These are phyloP conservation scores for Dermochelys coriacea DNA, from an alignment of 2,797 vertebrate genomes.

Conservation along the genomic window DNA sequence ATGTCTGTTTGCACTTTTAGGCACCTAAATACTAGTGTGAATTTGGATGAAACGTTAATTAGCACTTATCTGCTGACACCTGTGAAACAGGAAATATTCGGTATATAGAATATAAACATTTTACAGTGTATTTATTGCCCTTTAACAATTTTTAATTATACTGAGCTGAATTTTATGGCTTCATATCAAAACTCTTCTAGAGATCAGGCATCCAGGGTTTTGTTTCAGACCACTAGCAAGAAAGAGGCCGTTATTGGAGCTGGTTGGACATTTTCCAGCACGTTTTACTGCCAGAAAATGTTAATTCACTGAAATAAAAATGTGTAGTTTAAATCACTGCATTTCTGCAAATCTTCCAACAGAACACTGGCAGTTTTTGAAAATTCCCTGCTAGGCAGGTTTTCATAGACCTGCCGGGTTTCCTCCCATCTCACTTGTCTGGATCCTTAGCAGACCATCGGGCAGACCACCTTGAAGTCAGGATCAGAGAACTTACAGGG, in stretches of 20 bases:
- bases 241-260: background rate
- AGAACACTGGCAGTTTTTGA: background rate
- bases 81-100: background rate
- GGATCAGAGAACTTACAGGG: background rate
- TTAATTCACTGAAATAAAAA: background rate
- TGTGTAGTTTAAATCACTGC: no score
- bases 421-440: background rate
- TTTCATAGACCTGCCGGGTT: background rate
- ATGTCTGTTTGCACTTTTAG: background rate
- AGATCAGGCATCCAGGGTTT: background rate
- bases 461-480: no score
- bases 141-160: background rate
- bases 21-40: background rate
- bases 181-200: background rate
- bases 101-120: background rate
- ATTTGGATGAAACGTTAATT: slow-evolving; percentile 17
- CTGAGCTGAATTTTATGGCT: background rate
- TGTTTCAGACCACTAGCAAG: background rate
- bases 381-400: background rate
- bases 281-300: background rate
- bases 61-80: background rate
- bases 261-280: background rate
- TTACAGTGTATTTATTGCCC: background rate
- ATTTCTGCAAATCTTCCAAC: no score
- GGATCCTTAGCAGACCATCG: no score